Percentiles rank a stretch among this genome's conserved stretches.
Conservation (phyloP, 2,113 vertebrate genomes). For the Phalacrocorax aristotelis region DNA sequence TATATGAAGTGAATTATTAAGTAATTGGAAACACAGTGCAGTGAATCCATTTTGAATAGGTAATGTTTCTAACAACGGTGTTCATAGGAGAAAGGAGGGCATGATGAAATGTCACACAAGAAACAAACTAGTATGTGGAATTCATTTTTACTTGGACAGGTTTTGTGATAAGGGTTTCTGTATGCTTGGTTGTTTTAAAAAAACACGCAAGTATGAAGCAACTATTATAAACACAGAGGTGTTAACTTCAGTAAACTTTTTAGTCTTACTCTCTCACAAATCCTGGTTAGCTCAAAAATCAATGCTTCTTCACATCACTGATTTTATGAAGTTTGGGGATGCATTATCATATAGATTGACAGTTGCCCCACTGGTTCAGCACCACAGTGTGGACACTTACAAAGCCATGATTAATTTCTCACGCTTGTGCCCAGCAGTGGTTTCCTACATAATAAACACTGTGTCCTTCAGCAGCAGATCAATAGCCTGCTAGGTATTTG, state of each 20-base stretch:
- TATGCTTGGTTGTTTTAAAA: not conserved
- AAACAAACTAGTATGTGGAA: not conserved
- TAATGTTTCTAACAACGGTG: not conserved
- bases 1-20: not conserved
- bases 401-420: conserved; percentile 81
- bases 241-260: conserved; percentile 68
- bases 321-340: conserved; percentile 80
- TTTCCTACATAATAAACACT: conserved; percentile 74
- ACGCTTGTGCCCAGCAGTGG: conserved; percentile 60
- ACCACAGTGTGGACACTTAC: conserved; percentile 72
- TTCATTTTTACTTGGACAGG: not conserved
- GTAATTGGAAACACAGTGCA: not conserved
- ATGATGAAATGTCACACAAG: not conserved
- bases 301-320: conserved; percentile 75
- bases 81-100: not conserved
- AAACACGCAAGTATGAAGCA: not conserved
- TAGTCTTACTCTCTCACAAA: conserved; percentile 50
- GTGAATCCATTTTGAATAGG: not conserved
- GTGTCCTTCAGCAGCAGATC: conserved; percentile 77
- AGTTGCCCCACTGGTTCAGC: conserved; percentile 75
- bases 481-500: conserved; percentile 74
- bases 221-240: conserved; percentile 15
- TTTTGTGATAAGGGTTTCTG: not conserved
- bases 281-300: conserved; percentile 74
- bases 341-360: conserved; percentile 84